Base-by-base conservation (phyloP, 2,888 invertebrate genomes). In the Callimorpha dominula region DNA sequence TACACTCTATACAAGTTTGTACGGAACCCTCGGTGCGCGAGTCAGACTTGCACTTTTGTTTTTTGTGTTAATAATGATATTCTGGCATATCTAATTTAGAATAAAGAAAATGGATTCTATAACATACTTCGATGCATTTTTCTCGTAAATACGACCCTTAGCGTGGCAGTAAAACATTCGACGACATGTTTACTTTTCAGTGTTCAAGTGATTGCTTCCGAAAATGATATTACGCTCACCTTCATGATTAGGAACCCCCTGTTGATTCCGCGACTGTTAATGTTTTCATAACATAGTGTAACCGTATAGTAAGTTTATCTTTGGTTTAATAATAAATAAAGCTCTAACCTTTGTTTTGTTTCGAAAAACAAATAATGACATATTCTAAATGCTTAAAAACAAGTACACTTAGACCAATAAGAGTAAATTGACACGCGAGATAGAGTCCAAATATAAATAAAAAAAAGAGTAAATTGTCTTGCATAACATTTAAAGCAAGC, bases 401-500 rank as follows among this genome's bases (percentile, higher is more conserved):
- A 6, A 31, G 60, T 12, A 6, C 31, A 60, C 5, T 14, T 31
- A 14, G 31, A 4, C 14, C 5, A 60, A 14, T 60, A 7, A 31
- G 6, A 60, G 31, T 31, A 60, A 60, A 20, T 14, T 60, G 31
- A 5, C 60, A 5, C 31, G 31, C 31, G 11, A 6, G 12, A 12
- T 60, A 31, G 12, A n/a, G n/a, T n/a, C n/a, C n/a, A n/a, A n/a
- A n/a, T n/a, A n/a, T n/a, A n/a, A n/a, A n/a, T n/a, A n/a, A n/a
- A n/a, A n/a, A n/a, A n/a, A 7, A 31, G 6, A 60, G 31, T 31
- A 31, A 31, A 31, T 60, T 50, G 14, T 63, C 63, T 72, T 75
- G 65, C 72, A 65, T 71, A 76, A 78, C 70, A 71, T n/a, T 46
- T 20, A 42, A 60, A 68, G 20, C 40, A 75, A 60, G 69, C 66